Conservation (phyloP, 1,140 invertebrate species). For the Caenorhabditis briggsae region DNA sequence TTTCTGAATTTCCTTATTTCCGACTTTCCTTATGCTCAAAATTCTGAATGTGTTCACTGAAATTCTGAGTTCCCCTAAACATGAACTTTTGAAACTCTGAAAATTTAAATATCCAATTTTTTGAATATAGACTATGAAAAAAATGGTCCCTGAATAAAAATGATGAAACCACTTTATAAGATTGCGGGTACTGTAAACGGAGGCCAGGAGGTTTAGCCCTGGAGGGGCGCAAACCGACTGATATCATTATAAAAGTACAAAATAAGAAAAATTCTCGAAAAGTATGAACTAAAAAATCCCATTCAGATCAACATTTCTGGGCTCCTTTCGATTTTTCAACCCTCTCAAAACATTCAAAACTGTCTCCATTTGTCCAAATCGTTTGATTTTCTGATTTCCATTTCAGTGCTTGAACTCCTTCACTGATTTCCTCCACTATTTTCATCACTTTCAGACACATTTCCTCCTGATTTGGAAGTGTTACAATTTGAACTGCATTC, state of each 20-base stretch:
- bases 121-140: too few species aligned
- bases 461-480: conserved; percentile 73
- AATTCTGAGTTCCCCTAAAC: too few species aligned
- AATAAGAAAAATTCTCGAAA: not conserved
- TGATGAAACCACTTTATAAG: too few species aligned
- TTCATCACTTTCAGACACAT: conserved; percentile 73
- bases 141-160: too few species aligned
- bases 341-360: conserved; percentile 34
- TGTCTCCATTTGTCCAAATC: conserved; percentile 34
- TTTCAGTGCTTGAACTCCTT: conserved; percentile 1
- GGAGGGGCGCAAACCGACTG: too few species aligned
- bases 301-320: not conserved
- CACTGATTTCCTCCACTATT: conserved; percentile 65
- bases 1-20: too few species aligned
- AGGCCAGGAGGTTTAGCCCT: too few species aligned
- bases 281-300: not conserved
- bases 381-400: conserved; percentile 36
- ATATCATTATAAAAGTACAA: not conserved
- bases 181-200: too few species aligned
- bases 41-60: too few species aligned
- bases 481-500: conserved; percentile 73
- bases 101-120: too few species aligned
- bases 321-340: not conserved
- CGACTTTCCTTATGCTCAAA: too few species aligned
- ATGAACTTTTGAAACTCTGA: too few species aligned